Base-by-base conservation (phyloP, 2,113 vertebrate species). In the cattle (Bos taurus) region DNA sequence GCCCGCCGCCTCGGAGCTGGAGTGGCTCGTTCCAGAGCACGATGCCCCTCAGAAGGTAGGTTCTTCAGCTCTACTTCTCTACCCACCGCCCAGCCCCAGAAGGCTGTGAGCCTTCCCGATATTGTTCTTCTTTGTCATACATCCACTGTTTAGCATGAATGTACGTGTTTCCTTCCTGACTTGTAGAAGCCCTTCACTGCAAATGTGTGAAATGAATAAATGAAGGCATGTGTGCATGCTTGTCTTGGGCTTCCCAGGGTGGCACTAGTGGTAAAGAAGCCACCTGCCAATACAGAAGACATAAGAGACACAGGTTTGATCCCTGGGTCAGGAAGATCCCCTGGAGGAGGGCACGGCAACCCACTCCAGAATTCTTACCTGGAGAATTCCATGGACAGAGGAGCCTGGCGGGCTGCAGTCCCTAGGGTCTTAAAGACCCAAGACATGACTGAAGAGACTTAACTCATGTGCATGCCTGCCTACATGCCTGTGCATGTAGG, bases 11-110 rank as follows among this genome's bases (percentile, higher is more conserved):
- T 99, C 99, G 0, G 99, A 99, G 97, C 98, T 99, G 0, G 99
- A 99, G 95, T 99, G 99, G 99, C 99, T 99, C 54, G 99, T 99
- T 48, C 99, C 99, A 0, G 99, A 99, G 96, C 99, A 99, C 0
- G 99, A 99, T 0, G 99, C 99, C 12, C 99, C 99, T 0, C 99
- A 99, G 98, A 99, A 99, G 99, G 99, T 99, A 98, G 48, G 52
- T 40, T 7, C 26, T 26, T 28, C 30, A 40, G n/a, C 28, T 4
- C 19, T 62, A 25, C 36, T 48, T 33, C 33, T 33, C 14, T 2
- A 26, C 67, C 52, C n/a, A 19, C 67, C 17, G 1, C 74, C 71
- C 50, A 89, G 30, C 52, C 33, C 80, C 71, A 28, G 62, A 15
- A 91, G 12, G 19, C 60, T 21, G 0, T 30, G 67, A 36, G 19